A percentile compares a stretch with the other conserved stretches of the same genome.
phyloP scores from a whole-genome alignment of 2,888 invertebrate genomes.

The Panopea generosa region DNA sequence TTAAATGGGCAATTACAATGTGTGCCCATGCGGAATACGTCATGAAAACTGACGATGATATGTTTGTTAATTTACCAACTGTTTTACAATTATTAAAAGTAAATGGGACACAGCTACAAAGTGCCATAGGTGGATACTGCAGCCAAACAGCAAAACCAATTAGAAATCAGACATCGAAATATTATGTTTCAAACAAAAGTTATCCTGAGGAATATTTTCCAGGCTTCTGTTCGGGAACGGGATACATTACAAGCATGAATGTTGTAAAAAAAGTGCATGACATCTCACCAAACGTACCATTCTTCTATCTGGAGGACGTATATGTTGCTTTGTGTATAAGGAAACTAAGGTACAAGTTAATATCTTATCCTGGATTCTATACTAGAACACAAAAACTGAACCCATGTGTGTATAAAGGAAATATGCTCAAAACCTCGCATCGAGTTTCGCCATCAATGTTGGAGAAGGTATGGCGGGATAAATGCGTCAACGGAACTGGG shows the following conservation, averaged over 20 bases:
- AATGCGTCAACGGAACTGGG: too few relatives aligned
- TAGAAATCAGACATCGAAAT: constrained; percentile 68
- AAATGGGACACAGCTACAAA: constrained; percentile 32
- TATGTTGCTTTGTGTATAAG: constrained; percentile 72
- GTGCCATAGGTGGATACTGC: constrained; percentile 65
- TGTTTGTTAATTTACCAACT: constrained; percentile 65
- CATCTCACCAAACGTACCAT: constrained; percentile 72
- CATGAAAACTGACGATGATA: too few relatives aligned
- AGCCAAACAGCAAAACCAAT: constrained; percentile 55
- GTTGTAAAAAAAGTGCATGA: constrained; percentile 65
- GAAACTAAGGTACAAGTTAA: constrained; percentile 62
- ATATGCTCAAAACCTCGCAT: constrained; percentile 63
- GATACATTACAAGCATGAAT: constrained; percentile 71
- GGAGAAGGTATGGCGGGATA: constrained; percentile 23
- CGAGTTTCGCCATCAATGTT: constrained; percentile 42
- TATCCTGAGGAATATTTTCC: constrained; percentile 71
- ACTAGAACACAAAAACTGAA: constrained; percentile 33
- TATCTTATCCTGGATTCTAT: constrained; percentile 64
- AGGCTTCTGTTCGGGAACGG: constrained; percentile 77
- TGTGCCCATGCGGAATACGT: constrained; percentile 56
- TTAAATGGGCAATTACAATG: constrained; percentile 59
- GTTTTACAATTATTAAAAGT: constrained; percentile 41
- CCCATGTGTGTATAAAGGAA: constrained; percentile 58
- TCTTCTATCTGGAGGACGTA: constrained; percentile 78
- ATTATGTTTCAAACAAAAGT: constrained; percentile 69